Percentiles rank a stretch among this genome's conserved stretches.
phyloP scores from a whole-genome alignment of 53 echinoderm and acorn worm genomes.

The Crossaster papposus region DNA sequence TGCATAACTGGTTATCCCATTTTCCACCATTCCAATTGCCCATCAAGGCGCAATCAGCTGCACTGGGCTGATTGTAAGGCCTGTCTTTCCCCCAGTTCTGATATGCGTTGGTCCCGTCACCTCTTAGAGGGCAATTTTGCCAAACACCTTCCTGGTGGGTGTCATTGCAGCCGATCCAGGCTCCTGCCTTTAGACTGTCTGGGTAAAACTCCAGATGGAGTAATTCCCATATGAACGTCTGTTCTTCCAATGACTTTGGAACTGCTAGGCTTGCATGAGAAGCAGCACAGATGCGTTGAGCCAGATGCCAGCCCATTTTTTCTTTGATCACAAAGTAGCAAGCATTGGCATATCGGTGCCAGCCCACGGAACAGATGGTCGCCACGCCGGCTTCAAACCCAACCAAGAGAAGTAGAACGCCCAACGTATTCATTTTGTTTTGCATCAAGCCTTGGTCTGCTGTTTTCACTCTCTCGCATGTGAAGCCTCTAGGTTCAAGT shows the following conservation, averaged over 20 bases:
- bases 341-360: not conserved
- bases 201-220: not conserved
- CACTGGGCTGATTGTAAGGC: no score
- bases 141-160: not conserved
- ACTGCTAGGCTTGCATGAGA: not conserved
- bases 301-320: not conserved
- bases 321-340: not conserved
- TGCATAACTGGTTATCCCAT: no score
- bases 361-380: not conserved
- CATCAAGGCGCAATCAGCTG: no score
- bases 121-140: no score
- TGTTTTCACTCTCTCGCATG: no score
- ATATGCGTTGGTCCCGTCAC: no score
- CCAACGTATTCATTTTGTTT: not conserved
- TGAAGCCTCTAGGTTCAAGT: no score
- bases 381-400: not conserved
- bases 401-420: not conserved
- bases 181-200: not conserved
- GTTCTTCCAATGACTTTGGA: not conserved
- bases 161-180: conserved; percentile 15
- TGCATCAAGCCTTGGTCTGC: no score
- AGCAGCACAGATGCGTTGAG: not conserved
- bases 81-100: no score
- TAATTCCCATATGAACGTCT: not conserved
- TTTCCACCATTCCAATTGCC: no score